phyloP scores from a whole-genome alignment of 2,797 vertebrate genomes.

The Arremon aurantiirostris region DNA sequence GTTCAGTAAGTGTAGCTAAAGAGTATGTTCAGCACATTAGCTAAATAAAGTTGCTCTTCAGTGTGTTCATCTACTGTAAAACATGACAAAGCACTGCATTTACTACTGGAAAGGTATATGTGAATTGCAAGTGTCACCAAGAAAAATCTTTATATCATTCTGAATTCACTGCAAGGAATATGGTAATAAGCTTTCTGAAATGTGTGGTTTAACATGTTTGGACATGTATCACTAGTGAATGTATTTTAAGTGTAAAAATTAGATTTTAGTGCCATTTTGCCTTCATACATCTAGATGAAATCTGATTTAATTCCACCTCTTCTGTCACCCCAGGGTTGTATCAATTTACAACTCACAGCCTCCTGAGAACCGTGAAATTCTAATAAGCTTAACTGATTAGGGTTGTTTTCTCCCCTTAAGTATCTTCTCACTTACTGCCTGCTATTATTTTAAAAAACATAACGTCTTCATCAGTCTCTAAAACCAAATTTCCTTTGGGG shows the following conservation, averaged over 20 bases:
- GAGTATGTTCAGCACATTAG: background rate
- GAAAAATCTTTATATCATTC: background rate
- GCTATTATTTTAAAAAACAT: background rate
- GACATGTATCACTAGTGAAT: background rate
- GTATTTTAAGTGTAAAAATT: background rate
- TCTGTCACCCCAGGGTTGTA: background rate
- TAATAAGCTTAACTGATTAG: background rate
- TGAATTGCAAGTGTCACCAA: background rate
- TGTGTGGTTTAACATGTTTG: background rate
- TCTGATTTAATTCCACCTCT: background rate
- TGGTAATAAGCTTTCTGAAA: background rate
- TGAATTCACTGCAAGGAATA: background rate
- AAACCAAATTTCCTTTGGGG: background rate
- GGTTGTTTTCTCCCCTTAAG: background rate
- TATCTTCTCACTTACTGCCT: background rate
- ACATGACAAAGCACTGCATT: background rate
- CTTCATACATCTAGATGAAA: background rate
- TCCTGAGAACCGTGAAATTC: slow-evolving; percentile 13
- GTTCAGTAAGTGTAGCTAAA: background rate
- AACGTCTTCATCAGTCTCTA: background rate
- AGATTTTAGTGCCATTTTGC: slow-evolving; percentile 5
- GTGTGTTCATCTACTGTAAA: background rate
- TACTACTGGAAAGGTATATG: background rate
- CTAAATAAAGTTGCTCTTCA: background rate
- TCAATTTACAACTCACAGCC: background rate